These are phyloP conservation scores for Delia radicum DNA, from an alignment of 1,140 invertebrate species.

Conservation along the genomic window DNA sequence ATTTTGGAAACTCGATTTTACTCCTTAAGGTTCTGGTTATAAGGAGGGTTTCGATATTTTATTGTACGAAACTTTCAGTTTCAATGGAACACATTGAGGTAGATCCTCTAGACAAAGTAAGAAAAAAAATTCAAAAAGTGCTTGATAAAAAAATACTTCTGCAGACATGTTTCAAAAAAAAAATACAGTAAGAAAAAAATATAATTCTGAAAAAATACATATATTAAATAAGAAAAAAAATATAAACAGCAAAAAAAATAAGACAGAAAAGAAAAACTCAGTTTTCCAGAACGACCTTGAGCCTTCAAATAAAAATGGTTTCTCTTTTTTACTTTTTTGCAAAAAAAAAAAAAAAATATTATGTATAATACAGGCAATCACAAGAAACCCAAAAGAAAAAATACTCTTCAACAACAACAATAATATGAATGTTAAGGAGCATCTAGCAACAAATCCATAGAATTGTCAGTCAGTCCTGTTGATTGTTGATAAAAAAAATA, in stretches of 20 bases:
- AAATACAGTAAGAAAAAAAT: background rate
- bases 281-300: conserved; percentile 27
- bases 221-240: conserved; percentile 7
- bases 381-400: background rate
- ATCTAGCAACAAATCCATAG: background rate
- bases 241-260: conserved; percentile 29
- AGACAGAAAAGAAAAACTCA: conserved; percentile 32
- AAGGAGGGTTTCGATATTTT: background rate
- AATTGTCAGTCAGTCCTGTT: background rate
- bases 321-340: no score
- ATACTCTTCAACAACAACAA: background rate
- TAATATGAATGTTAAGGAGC: background rate
- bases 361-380: background rate
- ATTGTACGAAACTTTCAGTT: background rate
- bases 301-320: conserved; percentile 24
- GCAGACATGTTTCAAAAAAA: background rate
- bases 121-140: background rate
- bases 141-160: background rate
- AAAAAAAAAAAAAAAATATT: conserved; percentile 23
- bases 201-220: conserved; percentile 15
- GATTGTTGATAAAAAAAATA: background rate
- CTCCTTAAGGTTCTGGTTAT: no score
- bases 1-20: no score
- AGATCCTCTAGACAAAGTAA: conserved; percentile 1
- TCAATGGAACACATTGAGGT: background rate